These are phyloP conservation scores for Stichodactyla mertensii DNA, from an alignment of 64 coral and sea anemone species.

Conservation along the genomic window DNA sequence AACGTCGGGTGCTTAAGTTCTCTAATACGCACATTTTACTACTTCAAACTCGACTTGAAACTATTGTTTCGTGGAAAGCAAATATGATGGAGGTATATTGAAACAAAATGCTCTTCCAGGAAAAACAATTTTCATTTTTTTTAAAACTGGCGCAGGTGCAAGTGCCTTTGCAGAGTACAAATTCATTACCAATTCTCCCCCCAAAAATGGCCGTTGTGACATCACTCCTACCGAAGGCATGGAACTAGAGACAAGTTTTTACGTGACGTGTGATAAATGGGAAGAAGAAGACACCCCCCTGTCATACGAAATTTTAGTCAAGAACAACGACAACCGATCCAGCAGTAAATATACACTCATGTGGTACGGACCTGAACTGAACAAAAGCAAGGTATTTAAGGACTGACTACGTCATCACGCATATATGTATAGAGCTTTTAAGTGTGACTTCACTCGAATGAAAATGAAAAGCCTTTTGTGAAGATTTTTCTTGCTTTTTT, in stretches of 20 bases:
- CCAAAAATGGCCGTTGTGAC: slow-evolving; percentile 51
- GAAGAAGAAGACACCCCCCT: slow-evolving; percentile 70
- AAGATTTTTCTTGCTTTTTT: too few species aligned
- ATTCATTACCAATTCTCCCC: slow-evolving; percentile 66
- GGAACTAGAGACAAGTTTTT: slow-evolving; percentile 57
- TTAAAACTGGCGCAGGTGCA: neutral
- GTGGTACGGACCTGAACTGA: slow-evolving; percentile 17
- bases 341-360: slow-evolving; percentile 2
- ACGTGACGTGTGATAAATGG: slow-evolving; percentile 63
- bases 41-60: too few species aligned
- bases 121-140: too few species aligned
- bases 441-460: too few species aligned
- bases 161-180: slow-evolving; percentile 46
- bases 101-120: too few species aligned
- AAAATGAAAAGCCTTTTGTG: too few species aligned
- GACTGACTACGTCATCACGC: too few species aligned
- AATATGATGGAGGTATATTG: too few species aligned
- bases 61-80: too few species aligned
- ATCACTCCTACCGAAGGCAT: slow-evolving; percentile 40
- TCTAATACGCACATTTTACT: too few species aligned
- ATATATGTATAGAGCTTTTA: too few species aligned
- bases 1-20: too few species aligned
- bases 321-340: neutral
- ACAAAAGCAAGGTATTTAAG: neutral
- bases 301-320: slow-evolving; percentile 54